Percentiles rank a stretch among this genome's conserved stretches.
These are phyloP conservation scores for Grantiella picta DNA, from an alignment of 2,113 vertebrate species.

Conservation along the genomic window DNA sequence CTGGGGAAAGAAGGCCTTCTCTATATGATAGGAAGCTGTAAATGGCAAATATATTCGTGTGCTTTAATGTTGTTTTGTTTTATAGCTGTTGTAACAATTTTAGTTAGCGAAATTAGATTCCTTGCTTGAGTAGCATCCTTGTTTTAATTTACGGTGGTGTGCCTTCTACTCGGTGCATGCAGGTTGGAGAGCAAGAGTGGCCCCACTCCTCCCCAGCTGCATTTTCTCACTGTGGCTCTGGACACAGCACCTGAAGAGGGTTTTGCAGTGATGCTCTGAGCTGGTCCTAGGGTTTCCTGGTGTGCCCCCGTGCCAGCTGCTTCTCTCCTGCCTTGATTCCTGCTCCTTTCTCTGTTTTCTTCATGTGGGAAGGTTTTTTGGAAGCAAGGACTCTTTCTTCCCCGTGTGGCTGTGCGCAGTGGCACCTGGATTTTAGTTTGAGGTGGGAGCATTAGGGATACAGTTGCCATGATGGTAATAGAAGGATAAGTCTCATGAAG, in stretches of 20 bases:
- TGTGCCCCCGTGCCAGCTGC: too few species aligned
- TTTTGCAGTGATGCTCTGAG: not conserved
- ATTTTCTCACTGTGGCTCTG: accelerated
- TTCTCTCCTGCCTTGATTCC: not conserved
- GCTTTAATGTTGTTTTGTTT: not conserved
- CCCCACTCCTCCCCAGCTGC: not conserved
- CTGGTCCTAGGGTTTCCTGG: not conserved
- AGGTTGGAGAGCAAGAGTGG: not conserved
- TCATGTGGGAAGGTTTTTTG: not conserved
- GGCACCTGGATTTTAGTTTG: not conserved
- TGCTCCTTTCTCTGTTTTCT: not conserved
- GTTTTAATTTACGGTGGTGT: not conserved
- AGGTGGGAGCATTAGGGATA: not conserved
- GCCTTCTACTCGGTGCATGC: accelerated
- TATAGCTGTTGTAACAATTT: not conserved
- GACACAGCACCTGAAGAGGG: not conserved
- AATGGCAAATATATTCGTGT: not conserved
- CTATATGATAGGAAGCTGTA: accelerated
- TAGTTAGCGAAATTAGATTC: not conserved
- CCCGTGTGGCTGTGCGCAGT: not conserved
- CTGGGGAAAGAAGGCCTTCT: not conserved
- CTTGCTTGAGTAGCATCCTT: constrained; percentile 10
- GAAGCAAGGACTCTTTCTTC: not conserved
- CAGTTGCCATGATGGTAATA: not conserved
- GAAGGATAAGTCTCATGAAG: not conserved